Evolutionary conservation across 1,140 invertebrate genomes (phyloP).

Genomic region (Oreohelix idahoensis): DNA sequence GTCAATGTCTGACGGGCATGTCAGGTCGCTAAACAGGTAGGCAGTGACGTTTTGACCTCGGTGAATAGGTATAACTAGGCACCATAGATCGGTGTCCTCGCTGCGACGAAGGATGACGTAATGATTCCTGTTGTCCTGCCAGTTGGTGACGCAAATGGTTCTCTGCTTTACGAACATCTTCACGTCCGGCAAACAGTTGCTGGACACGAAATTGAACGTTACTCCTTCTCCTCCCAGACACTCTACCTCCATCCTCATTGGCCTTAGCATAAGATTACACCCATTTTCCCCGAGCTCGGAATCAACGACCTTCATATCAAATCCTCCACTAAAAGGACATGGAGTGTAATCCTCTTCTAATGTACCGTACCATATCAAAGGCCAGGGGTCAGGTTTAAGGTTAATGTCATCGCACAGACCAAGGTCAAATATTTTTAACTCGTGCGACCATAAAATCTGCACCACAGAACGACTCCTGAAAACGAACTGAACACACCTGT

Average conservation of each 20-base stretch:
- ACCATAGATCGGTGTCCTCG: slow-evolving; percentile 51
- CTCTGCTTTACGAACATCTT: slow-evolving; percentile 49
- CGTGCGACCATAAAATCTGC: slow-evolving; percentile 47
- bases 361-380: slow-evolving; percentile 42
- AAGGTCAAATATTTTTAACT: slow-evolving; percentile 28
- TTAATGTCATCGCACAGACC: slow-evolving; percentile 46
- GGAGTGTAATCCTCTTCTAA: slow-evolving; percentile 45
- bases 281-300: slow-evolving; percentile 43
- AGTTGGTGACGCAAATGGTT: slow-evolving; percentile 51
- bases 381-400: slow-evolving; percentile 51
- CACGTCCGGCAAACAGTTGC: slow-evolving; percentile 47
- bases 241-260: slow-evolving; percentile 61
- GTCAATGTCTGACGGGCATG: slow-evolving; percentile 28
- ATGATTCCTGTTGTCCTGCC: slow-evolving; percentile 50
- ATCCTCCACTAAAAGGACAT: slow-evolving; percentile 56
- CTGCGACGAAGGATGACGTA: slow-evolving; percentile 48
- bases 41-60: slow-evolving; percentile 24
- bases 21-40: slow-evolving; percentile 51
- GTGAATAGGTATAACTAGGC: slow-evolving; percentile 49
- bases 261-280: slow-evolving; percentile 57
- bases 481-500: slow-evolving; percentile 50
- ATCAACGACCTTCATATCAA: slow-evolving; percentile 55
- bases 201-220: slow-evolving; percentile 52
- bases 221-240: slow-evolving; percentile 58
- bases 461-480: slow-evolving; percentile 46